phyloP scores from a whole-genome alignment of 2,797 vertebrate genomes.

The Epinephelus coioides region DNA sequence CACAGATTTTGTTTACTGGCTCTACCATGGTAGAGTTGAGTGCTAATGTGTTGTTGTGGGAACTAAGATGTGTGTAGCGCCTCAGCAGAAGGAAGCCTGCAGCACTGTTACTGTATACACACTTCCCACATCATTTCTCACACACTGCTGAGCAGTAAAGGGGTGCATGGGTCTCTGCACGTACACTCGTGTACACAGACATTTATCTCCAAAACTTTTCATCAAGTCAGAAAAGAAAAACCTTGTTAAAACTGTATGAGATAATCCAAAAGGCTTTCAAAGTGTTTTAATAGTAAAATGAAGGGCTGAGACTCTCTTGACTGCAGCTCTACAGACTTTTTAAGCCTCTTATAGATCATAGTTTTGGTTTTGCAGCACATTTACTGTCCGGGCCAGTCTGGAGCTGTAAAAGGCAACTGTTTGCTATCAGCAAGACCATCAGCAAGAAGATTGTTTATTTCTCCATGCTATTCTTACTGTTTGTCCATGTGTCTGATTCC shows the following conservation, averaged over 20 bases:
- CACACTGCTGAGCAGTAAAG: constrained; percentile 24
- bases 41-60: constrained; percentile 74
- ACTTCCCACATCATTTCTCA: constrained; percentile 47
- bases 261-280: background rate
- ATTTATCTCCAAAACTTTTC: constrained; percentile 19
- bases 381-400: background rate
- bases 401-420: background rate
- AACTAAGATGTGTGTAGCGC: constrained; percentile 53
- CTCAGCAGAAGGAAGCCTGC: constrained; percentile 60
- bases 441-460: too few relatives aligned
- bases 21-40: constrained; percentile 35
- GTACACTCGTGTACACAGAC: background rate
- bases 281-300: background rate
- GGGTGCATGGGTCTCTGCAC: constrained; percentile 16
- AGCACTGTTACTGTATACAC: constrained; percentile 49
- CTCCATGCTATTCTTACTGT: too few relatives aligned
- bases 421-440: background rate
- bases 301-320: background rate
- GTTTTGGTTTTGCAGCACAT: background rate
- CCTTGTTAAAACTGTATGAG: background rate
- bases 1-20: constrained; percentile 37
- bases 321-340: background rate
- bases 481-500: too few relatives aligned
- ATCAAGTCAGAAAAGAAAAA: background rate
- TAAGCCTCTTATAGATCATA: background rate